These are phyloP conservation scores for Drosophila ezoana DNA, from an alignment of 2,888 invertebrate genomes.

Conservation along the genomic window DNA sequence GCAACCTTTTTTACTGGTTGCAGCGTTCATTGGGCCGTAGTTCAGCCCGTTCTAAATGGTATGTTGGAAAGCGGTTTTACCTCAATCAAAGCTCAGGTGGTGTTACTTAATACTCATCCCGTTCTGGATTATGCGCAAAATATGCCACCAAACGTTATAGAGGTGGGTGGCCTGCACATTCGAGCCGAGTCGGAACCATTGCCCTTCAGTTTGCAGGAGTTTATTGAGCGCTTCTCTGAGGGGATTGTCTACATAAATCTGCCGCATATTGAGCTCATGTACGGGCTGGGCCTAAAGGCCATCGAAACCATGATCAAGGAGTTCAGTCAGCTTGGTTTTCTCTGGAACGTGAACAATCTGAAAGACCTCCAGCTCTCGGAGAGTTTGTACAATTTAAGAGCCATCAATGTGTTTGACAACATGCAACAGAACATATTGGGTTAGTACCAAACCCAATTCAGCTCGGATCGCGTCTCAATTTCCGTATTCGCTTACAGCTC, in stretches of 20 bases:
- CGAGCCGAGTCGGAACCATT: constrained; percentile 62
- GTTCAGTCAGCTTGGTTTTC: constrained; percentile 79
- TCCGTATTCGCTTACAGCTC: constrained; percentile 45
- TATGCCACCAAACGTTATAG: constrained; percentile 82
- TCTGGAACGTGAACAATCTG: constrained; percentile 82
- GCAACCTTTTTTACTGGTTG: not conserved
- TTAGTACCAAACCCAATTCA: constrained; percentile 8
- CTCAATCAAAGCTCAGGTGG: constrained; percentile 47
- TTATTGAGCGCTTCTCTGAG: constrained; percentile 69
- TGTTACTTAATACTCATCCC: constrained; percentile 81
- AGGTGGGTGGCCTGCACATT: constrained; percentile 83
- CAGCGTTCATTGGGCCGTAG: constrained; percentile 31
- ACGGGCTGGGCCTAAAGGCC: constrained; percentile 42
- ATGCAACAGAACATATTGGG: constrained; percentile 75
- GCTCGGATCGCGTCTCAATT: not conserved
- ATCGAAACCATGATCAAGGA: constrained; percentile 71
- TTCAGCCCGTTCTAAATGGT: constrained; percentile 25
- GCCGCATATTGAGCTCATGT: constrained; percentile 59
- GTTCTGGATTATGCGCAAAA: constrained; percentile 78
- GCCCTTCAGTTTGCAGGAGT: constrained; percentile 67
- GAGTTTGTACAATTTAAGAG: constrained; percentile 62
- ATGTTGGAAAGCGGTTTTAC: not conserved
- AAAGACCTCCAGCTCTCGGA: constrained; percentile 27
- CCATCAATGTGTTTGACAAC: constrained; percentile 19
- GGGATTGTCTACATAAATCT: constrained; percentile 82